A percentile compares a stretch with the other conserved stretches of the same genome.
Evolutionary conservation across 2,888 invertebrate species (phyloP).

Genomic region (Andrena praecox): DNA sequence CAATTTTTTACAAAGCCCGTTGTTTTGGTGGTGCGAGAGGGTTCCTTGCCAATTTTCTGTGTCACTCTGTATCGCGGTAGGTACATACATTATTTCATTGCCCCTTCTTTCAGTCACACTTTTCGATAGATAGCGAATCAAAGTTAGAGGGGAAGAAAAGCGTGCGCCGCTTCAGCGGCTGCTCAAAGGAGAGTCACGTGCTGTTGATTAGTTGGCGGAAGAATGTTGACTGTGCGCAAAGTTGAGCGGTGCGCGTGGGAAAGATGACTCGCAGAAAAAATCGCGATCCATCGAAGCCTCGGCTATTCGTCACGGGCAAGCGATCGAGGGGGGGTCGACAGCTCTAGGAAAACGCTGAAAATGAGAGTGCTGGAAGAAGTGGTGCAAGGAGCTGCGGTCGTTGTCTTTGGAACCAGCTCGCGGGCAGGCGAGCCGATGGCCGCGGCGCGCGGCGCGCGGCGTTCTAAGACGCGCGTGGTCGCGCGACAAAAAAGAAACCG

Average conservation of each 20-base stretch:
- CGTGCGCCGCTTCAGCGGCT: slow-evolving; percentile 4
- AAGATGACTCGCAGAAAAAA: not conserved
- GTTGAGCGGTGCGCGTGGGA: slow-evolving; percentile 40
- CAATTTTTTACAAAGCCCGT: too few species aligned
- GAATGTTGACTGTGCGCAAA: slow-evolving; percentile 52
- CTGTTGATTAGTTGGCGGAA: slow-evolving; percentile 46
- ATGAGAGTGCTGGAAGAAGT: slow-evolving; percentile 27
- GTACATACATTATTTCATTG: not conserved
- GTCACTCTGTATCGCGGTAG: not conserved
- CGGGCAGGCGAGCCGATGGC: not conserved
- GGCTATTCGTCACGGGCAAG: slow-evolving; percentile 29
- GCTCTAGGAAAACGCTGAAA: slow-evolving; percentile 33
- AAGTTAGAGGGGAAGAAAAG: slow-evolving; percentile 13
- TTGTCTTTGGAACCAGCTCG: slow-evolving; percentile 28
- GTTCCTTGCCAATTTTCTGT: too few species aligned
- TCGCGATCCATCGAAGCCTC: not conserved
- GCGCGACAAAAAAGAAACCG: slow-evolving; percentile 64
- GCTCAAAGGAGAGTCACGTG: slow-evolving; percentile 55
- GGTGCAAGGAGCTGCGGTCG: slow-evolving; percentile 1
- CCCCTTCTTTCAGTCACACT: not conserved
- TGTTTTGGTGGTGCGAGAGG: too few species aligned
- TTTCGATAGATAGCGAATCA: not conserved
- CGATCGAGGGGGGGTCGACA: slow-evolving; percentile 18
- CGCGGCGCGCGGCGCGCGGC: not conserved
- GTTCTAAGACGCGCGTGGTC: slow-evolving; percentile 35